Base-by-base conservation (phyloP, 2,888 invertebrate genomes). In the Sipunculus nudus region DNA sequence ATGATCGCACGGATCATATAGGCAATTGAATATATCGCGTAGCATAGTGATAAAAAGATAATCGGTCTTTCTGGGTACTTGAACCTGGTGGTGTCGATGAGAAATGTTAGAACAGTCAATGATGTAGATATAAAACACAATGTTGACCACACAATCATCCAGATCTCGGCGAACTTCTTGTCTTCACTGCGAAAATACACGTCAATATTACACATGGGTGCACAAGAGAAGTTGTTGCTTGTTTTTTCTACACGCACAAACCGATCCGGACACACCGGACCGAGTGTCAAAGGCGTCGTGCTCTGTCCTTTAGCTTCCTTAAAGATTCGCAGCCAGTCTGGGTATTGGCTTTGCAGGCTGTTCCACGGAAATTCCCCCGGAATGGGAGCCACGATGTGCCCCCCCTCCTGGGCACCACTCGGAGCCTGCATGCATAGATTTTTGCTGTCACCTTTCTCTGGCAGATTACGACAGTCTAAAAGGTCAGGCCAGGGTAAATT, bases 401-500 rank as follows among this genome's bases (percentile, higher is more conserved):
- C n/a, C n/a, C n/a, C n/a, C n/a, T n/a, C n/a, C n/a, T n/a, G n/a
- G n/a, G n/a, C n/a, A n/a, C n/a, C 74, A 35, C 73, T 77, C 1
- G 84, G 84, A 8, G 83, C 90, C 66, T 90, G 88, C 91, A 93
- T 92, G 84, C 93, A 93, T 4, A 93, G 85, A 56, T 89, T 87
- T 13, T 79, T 79, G 1, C 75, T 73, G 56, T 79, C 79, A 45
- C 74, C 75, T 52, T 75, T 75, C 71, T 91, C 89, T 0, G 94
- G 94, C 77, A 95, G 89, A 23, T 89, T 88, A 1, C 89, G 88
- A 78, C 95, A 95, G 82, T 92, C 90, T 53, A 92, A 85, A 71
- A 92, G 88, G 35, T 86, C 85, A 3, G 92, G 90, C 89, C 93
- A 92, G 8, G 85, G 84, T 53, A 89, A 84, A 50, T 87, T 86